Base-by-base conservation (phyloP, 2,113 vertebrate genomes). In the Cinclus mexicanus region DNA sequence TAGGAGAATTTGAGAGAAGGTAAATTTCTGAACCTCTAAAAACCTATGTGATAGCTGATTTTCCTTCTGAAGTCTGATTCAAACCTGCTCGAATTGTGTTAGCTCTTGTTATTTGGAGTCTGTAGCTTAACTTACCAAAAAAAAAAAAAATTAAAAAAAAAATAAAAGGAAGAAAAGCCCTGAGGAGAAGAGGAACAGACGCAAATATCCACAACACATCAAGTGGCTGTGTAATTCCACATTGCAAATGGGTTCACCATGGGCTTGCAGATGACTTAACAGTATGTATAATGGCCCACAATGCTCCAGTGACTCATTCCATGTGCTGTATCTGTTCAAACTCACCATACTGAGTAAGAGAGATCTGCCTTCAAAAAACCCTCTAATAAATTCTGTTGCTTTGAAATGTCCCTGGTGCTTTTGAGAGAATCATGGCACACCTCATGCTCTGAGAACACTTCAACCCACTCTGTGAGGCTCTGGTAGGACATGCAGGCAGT, bases 261-360 rank as follows among this genome's bases (percentile, higher is more conserved):
- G 69, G 64, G 42, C 84, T 75, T 90, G 76, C 31, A 89, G 79
- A 93, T 90, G 79, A 93, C 76, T 95, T 96, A 88, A 86, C 89
- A 89, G 52, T 39, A 25, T 81, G 31, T 33, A n/a, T 33, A 95
- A 67, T 2, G 4, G 64, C 92, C 90, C 87, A 90, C 90, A 88
- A 5, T 57, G 55, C 85, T 74, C 46, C 47, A 90, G 79, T 95
- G 91, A 95, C 82, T 95, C 94, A 93, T 37, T 92, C 71, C 92
- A 64, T 94, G 83, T 94, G 75, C 94, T 94, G 29, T 95, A 91
- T 91, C 85, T 94, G 84, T 91, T 94, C 59, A 88, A 88, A n/a
- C 59, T 93, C 59, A 74, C 82, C 64, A 56, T 60, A 42, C 37
- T 83, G 61, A 94, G 83, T 52, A 76, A 93, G 67, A 83, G 39